phyloP scores from a whole-genome alignment of 2,113 vertebrate species.

The Gallinago jamesoni region DNA sequence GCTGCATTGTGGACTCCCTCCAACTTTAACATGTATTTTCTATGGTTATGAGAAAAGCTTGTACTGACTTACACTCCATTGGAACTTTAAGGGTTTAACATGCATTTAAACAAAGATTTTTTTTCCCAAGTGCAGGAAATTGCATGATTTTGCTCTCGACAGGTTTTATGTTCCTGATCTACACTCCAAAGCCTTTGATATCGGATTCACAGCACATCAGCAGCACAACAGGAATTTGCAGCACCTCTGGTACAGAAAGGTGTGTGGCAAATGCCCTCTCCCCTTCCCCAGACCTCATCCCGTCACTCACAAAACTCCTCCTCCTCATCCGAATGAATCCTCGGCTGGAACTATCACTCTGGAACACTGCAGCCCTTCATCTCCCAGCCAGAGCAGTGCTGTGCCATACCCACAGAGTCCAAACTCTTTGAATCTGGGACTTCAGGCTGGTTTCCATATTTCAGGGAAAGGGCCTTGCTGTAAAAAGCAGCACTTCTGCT shows the following conservation, averaged over 20 bases:
- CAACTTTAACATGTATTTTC: background rate
- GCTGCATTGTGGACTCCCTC: background rate
- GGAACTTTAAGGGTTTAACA: background rate
- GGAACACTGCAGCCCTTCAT: background rate
- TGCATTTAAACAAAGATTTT: background rate
- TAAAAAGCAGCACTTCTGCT: background rate
- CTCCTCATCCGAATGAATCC: background rate
- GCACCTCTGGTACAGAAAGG: accelerated
- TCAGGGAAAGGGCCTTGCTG: background rate
- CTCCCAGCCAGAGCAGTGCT: background rate
- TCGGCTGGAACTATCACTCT: background rate
- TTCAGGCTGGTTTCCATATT: background rate
- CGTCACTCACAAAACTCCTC: too few species aligned
- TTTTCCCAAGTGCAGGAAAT: background rate
- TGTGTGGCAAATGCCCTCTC: accelerated
- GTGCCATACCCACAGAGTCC: background rate
- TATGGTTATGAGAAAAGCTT: background rate
- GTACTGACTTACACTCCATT: background rate
- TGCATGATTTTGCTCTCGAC: accelerated
- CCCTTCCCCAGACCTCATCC: background rate
- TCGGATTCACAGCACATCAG: accelerated
- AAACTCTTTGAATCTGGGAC: background rate
- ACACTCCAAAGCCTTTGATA: background rate
- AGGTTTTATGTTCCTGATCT: background rate
- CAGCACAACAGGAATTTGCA: background rate